Percentiles rank a stretch among this genome's conserved stretches.
phyloP scores from a whole-genome alignment of 2,797 vertebrate species.

The Poeciliopsis presidionis region DNA sequence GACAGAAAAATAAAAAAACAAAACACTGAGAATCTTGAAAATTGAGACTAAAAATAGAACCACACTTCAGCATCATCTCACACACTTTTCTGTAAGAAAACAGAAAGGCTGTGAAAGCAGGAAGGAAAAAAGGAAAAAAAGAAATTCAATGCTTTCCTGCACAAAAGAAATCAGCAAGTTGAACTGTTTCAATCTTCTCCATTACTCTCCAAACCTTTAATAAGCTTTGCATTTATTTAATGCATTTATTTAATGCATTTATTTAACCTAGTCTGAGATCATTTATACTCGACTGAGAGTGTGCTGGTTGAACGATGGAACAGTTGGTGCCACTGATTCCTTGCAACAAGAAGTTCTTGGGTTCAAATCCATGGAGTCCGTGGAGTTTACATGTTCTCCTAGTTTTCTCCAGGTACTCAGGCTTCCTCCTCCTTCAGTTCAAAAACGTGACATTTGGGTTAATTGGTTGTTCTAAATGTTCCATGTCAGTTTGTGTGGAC shows the following conservation, averaged over 20 bases:
- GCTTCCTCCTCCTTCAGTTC: background rate
- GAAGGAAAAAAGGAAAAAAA: background rate
- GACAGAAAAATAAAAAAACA: background rate
- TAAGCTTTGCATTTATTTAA: background rate
- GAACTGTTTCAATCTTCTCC: background rate
- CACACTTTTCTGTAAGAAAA: background rate
- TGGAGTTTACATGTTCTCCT: background rate
- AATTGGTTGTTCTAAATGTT: background rate
- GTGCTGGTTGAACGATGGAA: too few relatives aligned
- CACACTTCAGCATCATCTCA: background rate
- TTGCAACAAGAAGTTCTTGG: background rate
- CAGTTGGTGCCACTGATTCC: background rate
- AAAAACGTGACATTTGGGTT: background rate
- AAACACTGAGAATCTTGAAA: background rate
- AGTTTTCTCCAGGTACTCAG: background rate
- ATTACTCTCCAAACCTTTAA: background rate
- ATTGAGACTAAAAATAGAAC: background rate
- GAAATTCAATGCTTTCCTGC: background rate
- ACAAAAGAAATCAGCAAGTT: background rate
- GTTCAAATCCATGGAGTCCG: background rate
- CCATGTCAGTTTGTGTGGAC: too few relatives aligned
- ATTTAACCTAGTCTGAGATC: background rate
- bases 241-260: background rate
- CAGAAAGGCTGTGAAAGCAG: background rate
- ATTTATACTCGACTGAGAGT: background rate